A percentile compares a stretch with the other conserved stretches of the same genome.
Evolutionary conservation across 2,113 vertebrate species (phyloP).

Genomic region (Ammodramus savannarum): DNA sequence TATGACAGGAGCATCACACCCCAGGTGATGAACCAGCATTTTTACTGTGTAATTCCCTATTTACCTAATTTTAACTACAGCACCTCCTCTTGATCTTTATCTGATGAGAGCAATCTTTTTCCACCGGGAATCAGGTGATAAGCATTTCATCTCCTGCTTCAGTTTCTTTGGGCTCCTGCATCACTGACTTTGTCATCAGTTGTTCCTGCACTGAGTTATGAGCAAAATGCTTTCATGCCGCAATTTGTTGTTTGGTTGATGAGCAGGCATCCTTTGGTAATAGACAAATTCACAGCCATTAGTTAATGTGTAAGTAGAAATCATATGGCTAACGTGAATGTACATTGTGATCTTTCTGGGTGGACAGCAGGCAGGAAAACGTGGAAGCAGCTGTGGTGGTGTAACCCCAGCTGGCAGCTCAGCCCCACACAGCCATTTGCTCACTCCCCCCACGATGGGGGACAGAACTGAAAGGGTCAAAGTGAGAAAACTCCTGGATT

Average conservation of each 20-base stretch:
- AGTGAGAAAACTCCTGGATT: background rate
- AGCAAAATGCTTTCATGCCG: background rate
- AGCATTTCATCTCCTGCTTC: background rate
- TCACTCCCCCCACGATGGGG: background rate
- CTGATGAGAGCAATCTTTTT: background rate
- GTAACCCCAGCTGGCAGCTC: background rate
- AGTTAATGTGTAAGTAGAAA: background rate
- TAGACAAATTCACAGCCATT: background rate
- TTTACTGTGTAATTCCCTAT: background rate
- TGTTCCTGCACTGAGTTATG: background rate
- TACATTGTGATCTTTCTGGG: background rate
- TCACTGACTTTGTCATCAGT: background rate
- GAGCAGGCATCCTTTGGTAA: background rate
- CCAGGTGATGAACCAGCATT: constrained; percentile 3
- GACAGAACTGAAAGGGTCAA: background rate
- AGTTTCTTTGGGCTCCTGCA: background rate
- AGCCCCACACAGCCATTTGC: background rate
- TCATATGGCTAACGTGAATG: background rate
- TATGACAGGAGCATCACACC: background rate
- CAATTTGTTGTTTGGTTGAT: background rate
- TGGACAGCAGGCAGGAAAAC: background rate
- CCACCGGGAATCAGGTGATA: background rate
- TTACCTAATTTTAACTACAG: constrained; percentile 45
- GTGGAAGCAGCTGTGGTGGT: background rate
- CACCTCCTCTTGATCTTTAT: constrained; percentile 26